Conservation (phyloP, 2,113 vertebrate species). For the Kryptolebias marmoratus region DNA sequence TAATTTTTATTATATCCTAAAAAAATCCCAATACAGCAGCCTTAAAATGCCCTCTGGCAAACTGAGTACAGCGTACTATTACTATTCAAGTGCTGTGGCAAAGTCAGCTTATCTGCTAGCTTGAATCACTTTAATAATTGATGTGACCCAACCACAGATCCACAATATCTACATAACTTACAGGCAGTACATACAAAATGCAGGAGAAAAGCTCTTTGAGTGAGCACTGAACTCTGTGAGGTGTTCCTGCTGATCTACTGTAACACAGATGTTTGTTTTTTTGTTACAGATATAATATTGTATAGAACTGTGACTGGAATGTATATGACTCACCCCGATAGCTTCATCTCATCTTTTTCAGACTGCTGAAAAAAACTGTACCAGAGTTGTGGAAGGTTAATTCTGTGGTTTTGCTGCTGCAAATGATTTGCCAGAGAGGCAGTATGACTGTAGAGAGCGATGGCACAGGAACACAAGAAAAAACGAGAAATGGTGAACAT, state of each 20-base stretch:
- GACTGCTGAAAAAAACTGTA: neutral
- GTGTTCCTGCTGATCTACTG: neutral
- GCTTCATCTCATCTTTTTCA: neutral
- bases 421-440: constrained; percentile 2
- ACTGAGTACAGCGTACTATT: constrained; percentile 25
- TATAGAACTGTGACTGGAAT: no score
- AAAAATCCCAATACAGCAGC: constrained; percentile 16
- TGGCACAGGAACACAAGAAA: constrained; percentile 23
- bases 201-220: neutral
- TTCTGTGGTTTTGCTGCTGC: neutral
- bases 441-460: constrained; percentile 5
- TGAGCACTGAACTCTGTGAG: neutral
- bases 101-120: constrained; percentile 45
- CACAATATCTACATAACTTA: constrained; percentile 25
- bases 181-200: constrained; percentile 21
- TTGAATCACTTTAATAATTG: constrained; percentile 49
- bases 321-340: no score
- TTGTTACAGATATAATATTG: neutral
- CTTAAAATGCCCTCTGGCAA: constrained; percentile 22
- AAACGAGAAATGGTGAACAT: constrained; percentile 14
- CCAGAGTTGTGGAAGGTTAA: constrained; percentile 10
- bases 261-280: neutral
- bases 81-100: constrained; percentile 37
- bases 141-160: constrained; percentile 42
- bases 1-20: neutral